Evolutionary conservation across 2,797 vertebrate genomes (phyloP).

Genomic region (Anabas testudineus): DNA sequence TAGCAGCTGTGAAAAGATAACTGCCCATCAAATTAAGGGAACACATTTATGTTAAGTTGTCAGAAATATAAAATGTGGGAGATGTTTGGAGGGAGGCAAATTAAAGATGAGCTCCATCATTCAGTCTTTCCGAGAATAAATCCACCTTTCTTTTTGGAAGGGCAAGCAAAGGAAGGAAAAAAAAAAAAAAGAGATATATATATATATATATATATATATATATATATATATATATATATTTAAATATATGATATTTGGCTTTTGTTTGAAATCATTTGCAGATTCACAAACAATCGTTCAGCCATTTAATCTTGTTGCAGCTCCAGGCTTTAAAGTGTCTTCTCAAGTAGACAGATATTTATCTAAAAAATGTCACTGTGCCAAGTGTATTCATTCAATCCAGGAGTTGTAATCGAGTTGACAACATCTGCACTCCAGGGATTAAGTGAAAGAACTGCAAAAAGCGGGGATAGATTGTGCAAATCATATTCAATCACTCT

Average conservation of each 20-base stretch:
- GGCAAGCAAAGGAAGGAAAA: constrained; percentile 22
- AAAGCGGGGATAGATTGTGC: constrained; percentile 63
- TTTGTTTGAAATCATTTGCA: constrained; percentile 69
- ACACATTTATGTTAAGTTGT: constrained; percentile 51
- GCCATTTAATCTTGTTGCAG: constrained; percentile 74
- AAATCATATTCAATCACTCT: constrained; percentile 72
- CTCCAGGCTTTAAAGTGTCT: constrained; percentile 75
- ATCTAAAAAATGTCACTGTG: constrained; percentile 79
- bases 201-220: too few relatives aligned
- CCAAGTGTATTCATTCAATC: constrained; percentile 80
- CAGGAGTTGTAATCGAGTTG: constrained; percentile 81
- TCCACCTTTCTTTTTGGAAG: constrained; percentile 11
- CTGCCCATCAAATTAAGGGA: constrained; percentile 53
- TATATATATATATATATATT: too few relatives aligned
- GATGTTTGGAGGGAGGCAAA: constrained; percentile 34
- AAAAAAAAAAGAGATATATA: too few relatives aligned
- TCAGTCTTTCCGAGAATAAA: constrained; percentile 11
- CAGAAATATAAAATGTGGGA: constrained; percentile 40
- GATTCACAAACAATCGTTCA: constrained; percentile 66
- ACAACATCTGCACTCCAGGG: constrained; percentile 83
- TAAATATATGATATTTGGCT: constrained; percentile 33
- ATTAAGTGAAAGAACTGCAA: constrained; percentile 77
- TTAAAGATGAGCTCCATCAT: constrained; percentile 19
- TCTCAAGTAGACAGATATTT: constrained; percentile 82
- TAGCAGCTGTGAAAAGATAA: constrained; percentile 54